These are phyloP conservation scores for Holothuria leucospilota DNA, from an alignment of 53 echinoderm and acorn worm species.

Conservation along the genomic window DNA sequence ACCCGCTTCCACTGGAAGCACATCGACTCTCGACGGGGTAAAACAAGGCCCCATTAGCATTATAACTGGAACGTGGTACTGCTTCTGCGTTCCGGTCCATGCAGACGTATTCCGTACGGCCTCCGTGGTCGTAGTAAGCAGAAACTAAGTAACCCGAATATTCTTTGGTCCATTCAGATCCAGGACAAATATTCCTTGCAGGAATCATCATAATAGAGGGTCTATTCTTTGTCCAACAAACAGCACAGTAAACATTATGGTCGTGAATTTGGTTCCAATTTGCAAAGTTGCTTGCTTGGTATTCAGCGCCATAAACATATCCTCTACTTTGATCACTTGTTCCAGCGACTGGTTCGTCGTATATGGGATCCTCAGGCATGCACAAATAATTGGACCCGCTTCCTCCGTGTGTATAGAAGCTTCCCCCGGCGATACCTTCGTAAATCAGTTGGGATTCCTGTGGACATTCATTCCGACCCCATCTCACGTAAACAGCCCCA, in stretches of 20 bases:
- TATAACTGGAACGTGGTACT: conserved; percentile 22
- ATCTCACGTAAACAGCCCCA: conserved; percentile 35
- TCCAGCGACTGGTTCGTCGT: conserved; percentile 32
- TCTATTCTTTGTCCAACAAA: conserved; percentile 39
- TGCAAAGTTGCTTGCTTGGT: conserved; percentile 28
- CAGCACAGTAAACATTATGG: conserved; percentile 43
- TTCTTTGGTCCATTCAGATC: conserved; percentile 52
- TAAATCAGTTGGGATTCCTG: conserved; percentile 11
- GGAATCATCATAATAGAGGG: conserved; percentile 51
- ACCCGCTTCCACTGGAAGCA: conserved; percentile 41
- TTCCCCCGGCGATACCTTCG: conserved; percentile 46
- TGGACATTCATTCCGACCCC: conserved; percentile 32
- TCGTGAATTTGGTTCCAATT: conserved; percentile 13
- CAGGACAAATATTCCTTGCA: conserved; percentile 60
- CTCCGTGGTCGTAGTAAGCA: not conserved
- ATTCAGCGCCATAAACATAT: conserved; percentile 49
- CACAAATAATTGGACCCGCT: conserved; percentile 51
- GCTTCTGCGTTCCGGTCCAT: conserved; percentile 54
- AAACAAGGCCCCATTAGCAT: conserved; percentile 45
- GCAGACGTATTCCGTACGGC: conserved; percentile 46
- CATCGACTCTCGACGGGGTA: conserved; percentile 58
- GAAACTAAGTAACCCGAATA: conserved; percentile 60
- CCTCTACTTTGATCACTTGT: not conserved
- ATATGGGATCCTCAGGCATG: conserved; percentile 49
- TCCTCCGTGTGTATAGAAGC: conserved; percentile 42